These are phyloP conservation scores for Anagrus nilaparvatae DNA, from an alignment of 1,140 invertebrate species.

Conservation along the genomic window DNA sequence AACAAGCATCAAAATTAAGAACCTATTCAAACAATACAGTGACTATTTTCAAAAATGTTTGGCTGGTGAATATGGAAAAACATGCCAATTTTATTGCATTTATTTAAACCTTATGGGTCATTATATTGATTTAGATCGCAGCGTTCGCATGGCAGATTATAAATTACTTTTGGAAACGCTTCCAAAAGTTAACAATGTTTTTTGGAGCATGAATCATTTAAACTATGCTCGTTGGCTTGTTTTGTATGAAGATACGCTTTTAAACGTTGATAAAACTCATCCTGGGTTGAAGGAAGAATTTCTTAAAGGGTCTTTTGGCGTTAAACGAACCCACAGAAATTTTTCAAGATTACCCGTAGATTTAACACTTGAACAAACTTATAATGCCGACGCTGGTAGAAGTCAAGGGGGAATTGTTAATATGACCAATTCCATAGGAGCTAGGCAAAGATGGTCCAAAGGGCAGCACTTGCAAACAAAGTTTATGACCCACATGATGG, in stretches of 20 bases:
- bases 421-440: background rate
- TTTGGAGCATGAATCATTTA: slow-evolving; percentile 1
- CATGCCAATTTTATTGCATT: slow-evolving; percentile 9
- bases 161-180: background rate
- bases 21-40: slow-evolving; percentile 13
- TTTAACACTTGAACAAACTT: slow-evolving; percentile 21
- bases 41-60: slow-evolving; percentile 13
- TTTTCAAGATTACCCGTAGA: slow-evolving; percentile 17
- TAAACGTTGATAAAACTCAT: slow-evolving; percentile 21
- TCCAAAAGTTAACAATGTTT: slow-evolving; percentile 3
- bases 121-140: slow-evolving; percentile 10
- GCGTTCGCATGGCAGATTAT: slow-evolving; percentile 22
- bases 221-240: slow-evolving; percentile 2
- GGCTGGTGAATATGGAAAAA: slow-evolving; percentile 10
- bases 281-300: slow-evolving; percentile 16
- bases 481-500: background rate
- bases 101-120: slow-evolving; percentile 7
- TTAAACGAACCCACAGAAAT: slow-evolving; percentile 16
- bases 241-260: slow-evolving; percentile 5
- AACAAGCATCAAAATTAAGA: background rate
- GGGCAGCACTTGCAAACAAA: background rate
- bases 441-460: background rate
- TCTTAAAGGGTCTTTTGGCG: slow-evolving; percentile 16
- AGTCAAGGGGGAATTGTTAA: background rate
- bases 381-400: slow-evolving; percentile 22